Evolutionary conservation across 2,113 vertebrate genomes (phyloP), one percentile per base, ranked within the genome.

Genomic region (Tamias sibiricus): DNA sequence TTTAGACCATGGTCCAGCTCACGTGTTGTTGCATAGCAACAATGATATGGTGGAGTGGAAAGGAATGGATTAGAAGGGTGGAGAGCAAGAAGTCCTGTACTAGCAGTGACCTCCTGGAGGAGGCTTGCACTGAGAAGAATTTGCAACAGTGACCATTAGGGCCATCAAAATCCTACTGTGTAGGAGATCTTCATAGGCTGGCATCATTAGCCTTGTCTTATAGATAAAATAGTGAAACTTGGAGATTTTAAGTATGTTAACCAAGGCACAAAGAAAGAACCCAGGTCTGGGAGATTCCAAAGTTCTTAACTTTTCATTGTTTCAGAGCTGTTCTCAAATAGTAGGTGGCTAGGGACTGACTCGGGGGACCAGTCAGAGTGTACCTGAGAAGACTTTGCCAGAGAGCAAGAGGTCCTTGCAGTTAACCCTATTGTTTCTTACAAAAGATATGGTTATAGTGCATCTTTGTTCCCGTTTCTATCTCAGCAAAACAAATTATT

Each of bases 211-310:
- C 26, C 24, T n/a, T 94, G 47, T 86, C 90, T 91, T 20, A 37
- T 28, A 66, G 87, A 69, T 74, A 62, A 71, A 90, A 52, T 19
- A 47, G 47, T 47, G 68, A 87, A 75, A 42, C 42, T 87, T 11
- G 59, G 76, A 82, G 44, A 84, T 5, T 9, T 87, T 96, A 87
- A 44, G 24, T 91, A 95, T 82, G 22, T 40, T 71, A 92, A 49
- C 40, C 71, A 84, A 80, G 59, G 44, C 35, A 32, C 47, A 7
- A 94, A 57, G n/a, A 74, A 86, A 84, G 52, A 47, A 68, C 20
- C 11, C 19, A 16, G 8, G 22, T 57, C 17, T 94, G 26, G 54
- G 26, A 32, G 1, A 79, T 24, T 91, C 32, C 42, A 62, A 52
- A 88, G n/a, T 64, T 3, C 35, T 68, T 28, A 30, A 9, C 22